Percentiles rank a stretch among this genome's conserved stretches.
These are phyloP conservation scores for Pseudorectes ferrugineus DNA, from an alignment of 2,113 vertebrate genomes.

Conservation along the genomic window DNA sequence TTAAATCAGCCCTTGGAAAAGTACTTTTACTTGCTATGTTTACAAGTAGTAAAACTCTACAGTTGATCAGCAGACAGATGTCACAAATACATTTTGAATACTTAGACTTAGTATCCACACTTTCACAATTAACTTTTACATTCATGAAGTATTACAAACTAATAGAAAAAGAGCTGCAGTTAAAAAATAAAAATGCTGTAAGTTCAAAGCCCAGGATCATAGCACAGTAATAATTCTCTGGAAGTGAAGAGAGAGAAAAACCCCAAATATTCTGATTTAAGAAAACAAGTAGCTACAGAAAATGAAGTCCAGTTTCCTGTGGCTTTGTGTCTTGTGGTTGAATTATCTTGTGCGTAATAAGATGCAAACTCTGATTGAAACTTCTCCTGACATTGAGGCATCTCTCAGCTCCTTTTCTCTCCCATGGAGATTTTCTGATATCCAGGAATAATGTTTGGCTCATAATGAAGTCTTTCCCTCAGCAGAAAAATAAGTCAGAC, in stretches of 20 bases:
- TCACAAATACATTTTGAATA: neutral
- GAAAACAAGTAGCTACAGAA: slow-evolving; percentile 13
- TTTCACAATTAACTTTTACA: neutral
- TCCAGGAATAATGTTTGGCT: neutral
- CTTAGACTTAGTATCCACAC: neutral
- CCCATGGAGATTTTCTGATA: neutral
- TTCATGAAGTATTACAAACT: neutral
- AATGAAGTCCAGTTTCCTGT: slow-evolving; percentile 1
- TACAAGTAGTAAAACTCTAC: neutral
- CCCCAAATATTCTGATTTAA: slow-evolving; percentile 15
- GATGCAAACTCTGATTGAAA: neutral
- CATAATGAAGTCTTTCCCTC: neutral
- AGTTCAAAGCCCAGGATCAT: neutral
- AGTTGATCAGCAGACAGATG: neutral
- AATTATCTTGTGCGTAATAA: neutral
- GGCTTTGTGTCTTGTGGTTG: slow-evolving; percentile 2
- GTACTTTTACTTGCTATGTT: neutral
- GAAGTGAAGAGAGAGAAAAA: slow-evolving; percentile 5
- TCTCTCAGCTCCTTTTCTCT: neutral
- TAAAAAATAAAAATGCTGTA: neutral
- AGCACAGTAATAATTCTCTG: neutral
- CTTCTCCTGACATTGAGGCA: neutral
- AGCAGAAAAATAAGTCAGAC: neutral
- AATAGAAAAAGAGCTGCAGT: neutral
- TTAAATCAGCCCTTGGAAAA: neutral